A percentile compares a stretch with the other conserved stretches of the same genome.
These are phyloP conservation scores for Marmota monax DNA, from an alignment of 2,113 vertebrate species.

Conservation along the genomic window DNA sequence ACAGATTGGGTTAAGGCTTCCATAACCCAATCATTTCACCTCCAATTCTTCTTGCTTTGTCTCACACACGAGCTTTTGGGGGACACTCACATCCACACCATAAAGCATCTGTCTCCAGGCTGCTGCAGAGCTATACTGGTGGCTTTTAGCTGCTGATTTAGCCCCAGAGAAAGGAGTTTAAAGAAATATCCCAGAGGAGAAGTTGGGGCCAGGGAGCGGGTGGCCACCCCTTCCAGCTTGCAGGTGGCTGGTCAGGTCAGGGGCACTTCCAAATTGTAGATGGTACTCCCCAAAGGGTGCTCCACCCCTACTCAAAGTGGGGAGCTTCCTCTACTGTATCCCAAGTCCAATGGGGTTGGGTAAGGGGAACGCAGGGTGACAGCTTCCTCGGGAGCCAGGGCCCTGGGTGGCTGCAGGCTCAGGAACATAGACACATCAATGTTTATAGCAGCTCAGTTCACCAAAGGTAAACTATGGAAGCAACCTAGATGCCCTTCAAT, in stretches of 20 bases:
- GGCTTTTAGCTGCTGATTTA: neutral
- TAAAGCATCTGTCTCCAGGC: too few species aligned
- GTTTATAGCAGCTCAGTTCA: too few species aligned
- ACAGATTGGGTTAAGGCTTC: too few species aligned
- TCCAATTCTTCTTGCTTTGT: too few species aligned
- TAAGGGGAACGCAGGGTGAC: fast-evolving
- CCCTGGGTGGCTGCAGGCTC: neutral
- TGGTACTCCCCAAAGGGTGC: fast-evolving
- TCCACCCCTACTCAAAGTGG: fast-evolving
- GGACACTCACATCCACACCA: too few species aligned
- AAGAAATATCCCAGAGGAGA: neutral
- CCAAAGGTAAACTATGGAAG: too few species aligned
- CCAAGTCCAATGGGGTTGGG: fast-evolving
- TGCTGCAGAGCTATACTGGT: neutral
- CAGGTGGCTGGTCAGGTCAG: neutral
- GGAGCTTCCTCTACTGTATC: too few species aligned
- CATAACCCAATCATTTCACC: too few species aligned
- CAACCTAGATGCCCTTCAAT: too few species aligned
- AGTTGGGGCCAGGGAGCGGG: fast-evolving
- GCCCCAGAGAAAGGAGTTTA: neutral
- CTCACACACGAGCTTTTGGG: too few species aligned
- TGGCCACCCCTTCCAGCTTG: neutral
- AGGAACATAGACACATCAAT: neutral
- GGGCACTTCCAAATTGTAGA: too few species aligned
- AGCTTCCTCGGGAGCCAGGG: neutral